phyloP scores from a whole-genome alignment of 64 coral and sea anemone genomes.

The Acropora tenuis region DNA sequence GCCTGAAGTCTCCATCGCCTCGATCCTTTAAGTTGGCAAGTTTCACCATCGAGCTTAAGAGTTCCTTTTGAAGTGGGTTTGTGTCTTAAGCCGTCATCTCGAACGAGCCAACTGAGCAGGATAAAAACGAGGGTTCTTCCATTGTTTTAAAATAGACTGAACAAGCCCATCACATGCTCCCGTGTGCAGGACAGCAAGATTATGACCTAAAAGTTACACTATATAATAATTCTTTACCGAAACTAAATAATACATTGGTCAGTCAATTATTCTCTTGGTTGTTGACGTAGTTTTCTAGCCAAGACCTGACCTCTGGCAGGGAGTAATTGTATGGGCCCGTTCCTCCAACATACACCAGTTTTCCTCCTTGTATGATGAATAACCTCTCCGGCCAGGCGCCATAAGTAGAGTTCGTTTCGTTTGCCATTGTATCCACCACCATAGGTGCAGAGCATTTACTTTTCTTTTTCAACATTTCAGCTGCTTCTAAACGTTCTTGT shows the following conservation, averaged over 20 bases:
- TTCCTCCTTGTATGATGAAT: constrained; percentile 42
- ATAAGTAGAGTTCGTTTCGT: constrained; percentile 50
- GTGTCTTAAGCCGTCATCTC: background rate
- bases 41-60: background rate
- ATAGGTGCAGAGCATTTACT: constrained; percentile 30
- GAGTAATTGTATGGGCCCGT: constrained; percentile 38
- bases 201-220: too few relatives aligned
- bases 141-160: background rate
- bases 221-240: too few relatives aligned
- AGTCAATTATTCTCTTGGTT: background rate
- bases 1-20: background rate
- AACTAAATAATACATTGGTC: background rate
- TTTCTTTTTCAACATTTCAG: constrained; percentile 21
- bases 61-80: background rate
- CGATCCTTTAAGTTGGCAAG: background rate
- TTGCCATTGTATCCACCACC: constrained; percentile 54
- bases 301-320: constrained; percentile 15
- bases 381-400: constrained; percentile 49
- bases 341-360: constrained; percentile 52
- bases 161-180: too few relatives aligned
- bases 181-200: too few relatives aligned
- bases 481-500: constrained; percentile 68
- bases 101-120: background rate
- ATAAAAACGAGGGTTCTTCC: background rate
- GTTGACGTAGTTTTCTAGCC: constrained; percentile 49